Conservation (phyloP, 37 sponge, comb jelly and placozoan genomes). For the Haliclona indistincta region DNA sequence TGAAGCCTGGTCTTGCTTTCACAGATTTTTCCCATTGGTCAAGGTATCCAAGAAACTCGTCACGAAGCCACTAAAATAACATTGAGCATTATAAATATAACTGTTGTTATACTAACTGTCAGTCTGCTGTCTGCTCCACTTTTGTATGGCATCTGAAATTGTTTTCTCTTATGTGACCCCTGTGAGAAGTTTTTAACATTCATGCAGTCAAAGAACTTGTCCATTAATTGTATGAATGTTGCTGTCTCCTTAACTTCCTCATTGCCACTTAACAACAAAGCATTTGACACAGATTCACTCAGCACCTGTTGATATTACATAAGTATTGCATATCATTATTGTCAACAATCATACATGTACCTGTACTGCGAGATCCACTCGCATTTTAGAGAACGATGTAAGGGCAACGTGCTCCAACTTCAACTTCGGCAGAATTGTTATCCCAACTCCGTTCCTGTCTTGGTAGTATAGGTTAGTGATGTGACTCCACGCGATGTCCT, state of each 20-base stretch:
- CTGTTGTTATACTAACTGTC: neutral
- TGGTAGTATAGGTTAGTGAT: slow-evolving; percentile 7
- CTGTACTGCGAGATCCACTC: slow-evolving; percentile 24
- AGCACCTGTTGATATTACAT: slow-evolving; percentile 11
- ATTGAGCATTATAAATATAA: neutral
- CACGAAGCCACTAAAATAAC: slow-evolving; percentile 26
- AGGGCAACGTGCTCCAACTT: slow-evolving; percentile 53
- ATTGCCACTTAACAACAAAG: slow-evolving; percentile 11
- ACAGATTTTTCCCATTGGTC: slow-evolving; percentile 13
- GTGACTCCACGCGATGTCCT: slow-evolving; percentile 29
- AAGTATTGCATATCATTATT: neutral
- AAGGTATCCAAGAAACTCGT: slow-evolving; percentile 8
- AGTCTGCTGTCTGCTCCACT: slow-evolving; percentile 14
- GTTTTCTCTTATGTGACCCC: slow-evolving; percentile 15
- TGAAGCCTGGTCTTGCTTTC: neutral
- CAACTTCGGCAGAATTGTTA: slow-evolving; percentile 43
- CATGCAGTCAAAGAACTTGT: slow-evolving; percentile 34
- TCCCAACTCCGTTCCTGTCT: slow-evolving; percentile 6
- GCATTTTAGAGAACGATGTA: slow-evolving; percentile 43
- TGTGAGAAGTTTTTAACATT: slow-evolving; percentile 21
- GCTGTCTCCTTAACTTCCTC: slow-evolving; percentile 26
- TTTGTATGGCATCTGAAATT: slow-evolving; percentile 3
- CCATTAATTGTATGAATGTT: slow-evolving; percentile 18
- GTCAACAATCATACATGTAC: neutral
- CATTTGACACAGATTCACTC: slow-evolving; percentile 47